phyloP scores from a whole-genome alignment of 2,888 invertebrate species.

The Drosophila mayaguana region DNA sequence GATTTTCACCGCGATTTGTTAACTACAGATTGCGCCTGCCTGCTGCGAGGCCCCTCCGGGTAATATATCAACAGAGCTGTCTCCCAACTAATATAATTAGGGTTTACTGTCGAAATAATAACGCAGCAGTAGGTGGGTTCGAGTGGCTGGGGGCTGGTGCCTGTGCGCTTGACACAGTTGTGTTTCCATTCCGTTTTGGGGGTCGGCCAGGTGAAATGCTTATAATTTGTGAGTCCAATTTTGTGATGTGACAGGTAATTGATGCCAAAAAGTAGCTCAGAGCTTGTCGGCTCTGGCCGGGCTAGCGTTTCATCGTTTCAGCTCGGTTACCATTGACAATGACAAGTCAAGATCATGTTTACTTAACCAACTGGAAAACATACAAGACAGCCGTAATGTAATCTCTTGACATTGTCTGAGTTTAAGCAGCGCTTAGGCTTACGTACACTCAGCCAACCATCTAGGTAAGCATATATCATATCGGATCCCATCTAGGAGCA shows the following conservation, averaged over 20 bases:
- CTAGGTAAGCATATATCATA: constrained; percentile 43
- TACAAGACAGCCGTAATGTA: constrained; percentile 52
- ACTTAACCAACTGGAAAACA: constrained; percentile 79
- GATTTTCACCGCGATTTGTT: constrained; percentile 71
- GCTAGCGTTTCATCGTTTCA: constrained; percentile 44
- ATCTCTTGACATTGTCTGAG: constrained; percentile 64
- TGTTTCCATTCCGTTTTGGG: constrained; percentile 21
- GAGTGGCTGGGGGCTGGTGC: neutral
- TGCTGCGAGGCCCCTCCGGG: constrained; percentile 53
- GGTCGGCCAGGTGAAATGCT: constrained; percentile 64
- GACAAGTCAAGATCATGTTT: constrained; percentile 81
- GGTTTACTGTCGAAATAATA: constrained; percentile 70
- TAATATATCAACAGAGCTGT: constrained; percentile 64
- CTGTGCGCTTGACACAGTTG: constrained; percentile 71
- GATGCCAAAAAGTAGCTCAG: constrained; percentile 67
- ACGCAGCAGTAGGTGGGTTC: constrained; percentile 38
- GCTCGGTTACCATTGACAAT: constrained; percentile 67
- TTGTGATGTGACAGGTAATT: constrained; percentile 72
- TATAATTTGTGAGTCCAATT: constrained; percentile 73
- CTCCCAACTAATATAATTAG: constrained; percentile 76
- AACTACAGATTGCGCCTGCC: constrained; percentile 58
- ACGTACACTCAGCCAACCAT: constrained; percentile 3
- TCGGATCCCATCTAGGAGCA: neutral
- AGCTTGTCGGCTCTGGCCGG: constrained; percentile 10
- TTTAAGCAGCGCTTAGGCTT: constrained; percentile 64